Percentiles rank a stretch among this genome's conserved stretches.
phyloP scores from a whole-genome alignment of 1,140 invertebrate species.

The Zaprionus kolodkinae region DNA sequence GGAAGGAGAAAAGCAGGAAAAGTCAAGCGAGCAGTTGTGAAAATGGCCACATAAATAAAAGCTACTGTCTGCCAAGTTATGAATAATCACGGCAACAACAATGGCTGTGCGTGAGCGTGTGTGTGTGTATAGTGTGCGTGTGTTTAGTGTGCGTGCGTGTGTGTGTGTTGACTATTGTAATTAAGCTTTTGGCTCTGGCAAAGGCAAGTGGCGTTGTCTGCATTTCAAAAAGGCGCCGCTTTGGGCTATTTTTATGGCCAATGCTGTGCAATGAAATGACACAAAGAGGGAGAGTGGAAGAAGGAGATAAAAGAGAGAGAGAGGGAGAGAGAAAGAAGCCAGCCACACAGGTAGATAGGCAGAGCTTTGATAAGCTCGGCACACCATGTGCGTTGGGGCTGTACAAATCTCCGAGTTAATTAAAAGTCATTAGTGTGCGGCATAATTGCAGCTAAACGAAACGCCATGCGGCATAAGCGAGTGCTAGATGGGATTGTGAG shows the following conservation, averaged over 20 bases:
- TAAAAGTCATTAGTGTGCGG: constrained; percentile 76
- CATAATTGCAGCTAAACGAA: constrained; percentile 69
- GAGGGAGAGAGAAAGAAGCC: background rate
- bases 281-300: background rate
- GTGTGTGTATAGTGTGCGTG: constrained; percentile 1
- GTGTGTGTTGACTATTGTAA: constrained; percentile 55
- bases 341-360: constrained; percentile 21
- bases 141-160: constrained; percentile 22
- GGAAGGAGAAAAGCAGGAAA: constrained; percentile 12
- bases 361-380: constrained; percentile 56
- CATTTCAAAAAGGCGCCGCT: constrained; percentile 60
- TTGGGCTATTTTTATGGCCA: constrained; percentile 72
- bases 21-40: constrained; percentile 56
- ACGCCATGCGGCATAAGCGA: constrained; percentile 19
- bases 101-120: background rate
- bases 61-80: constrained; percentile 76
- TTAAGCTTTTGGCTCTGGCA: constrained; percentile 54
- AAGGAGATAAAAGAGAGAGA: background rate
- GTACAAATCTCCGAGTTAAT: constrained; percentile 78
- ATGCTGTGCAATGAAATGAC: constrained; percentile 65
- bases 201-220: constrained; percentile 38
- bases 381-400: constrained; percentile 30
- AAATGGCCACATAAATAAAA: constrained; percentile 77
- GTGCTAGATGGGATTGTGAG: background rate
- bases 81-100: constrained; percentile 76